Conservation (phyloP, 2,888 invertebrate species). For the Xanthorhoe spadicearia region DNA sequence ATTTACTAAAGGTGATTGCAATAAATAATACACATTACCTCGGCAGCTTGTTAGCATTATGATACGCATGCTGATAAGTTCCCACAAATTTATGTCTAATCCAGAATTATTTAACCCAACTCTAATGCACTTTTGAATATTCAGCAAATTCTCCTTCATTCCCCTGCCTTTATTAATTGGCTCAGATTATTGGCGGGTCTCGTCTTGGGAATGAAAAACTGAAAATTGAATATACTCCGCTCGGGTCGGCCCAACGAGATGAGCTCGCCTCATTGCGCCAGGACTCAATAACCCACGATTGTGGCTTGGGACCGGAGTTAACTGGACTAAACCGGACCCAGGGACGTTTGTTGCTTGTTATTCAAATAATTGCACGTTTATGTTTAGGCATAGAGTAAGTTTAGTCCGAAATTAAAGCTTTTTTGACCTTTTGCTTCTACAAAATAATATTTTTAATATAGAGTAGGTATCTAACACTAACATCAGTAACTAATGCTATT, state of each 20-base stretch:
- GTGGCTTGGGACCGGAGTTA: constrained; percentile 42
- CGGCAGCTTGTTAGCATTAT: too few relatives aligned
- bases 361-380: constrained; percentile 23
- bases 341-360: constrained; percentile 22
- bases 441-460: too few relatives aligned
- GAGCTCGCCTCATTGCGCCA: constrained; percentile 46
- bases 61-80: too few relatives aligned
- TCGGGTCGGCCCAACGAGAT: constrained; percentile 47
- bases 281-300: constrained; percentile 46
- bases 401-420: constrained; percentile 22
- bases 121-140: constrained; percentile 6
- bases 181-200: constrained; percentile 35
- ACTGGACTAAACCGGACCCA: constrained; percentile 28
- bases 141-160: constrained; percentile 24
- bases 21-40: too few relatives aligned
- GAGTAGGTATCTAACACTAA: too few relatives aligned
- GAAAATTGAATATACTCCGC: constrained; percentile 48
- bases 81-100: not conserved
- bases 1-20: too few relatives aligned
- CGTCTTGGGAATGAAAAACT: constrained; percentile 35
- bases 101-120: not conserved
- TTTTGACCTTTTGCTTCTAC: constrained; percentile 6
- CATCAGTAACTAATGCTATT: too few relatives aligned
- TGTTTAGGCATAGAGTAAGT: constrained; percentile 18
- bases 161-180: constrained; percentile 31